phyloP scores from a whole-genome alignment of 2,888 invertebrate genomes.

The Tinea trinotella region DNA sequence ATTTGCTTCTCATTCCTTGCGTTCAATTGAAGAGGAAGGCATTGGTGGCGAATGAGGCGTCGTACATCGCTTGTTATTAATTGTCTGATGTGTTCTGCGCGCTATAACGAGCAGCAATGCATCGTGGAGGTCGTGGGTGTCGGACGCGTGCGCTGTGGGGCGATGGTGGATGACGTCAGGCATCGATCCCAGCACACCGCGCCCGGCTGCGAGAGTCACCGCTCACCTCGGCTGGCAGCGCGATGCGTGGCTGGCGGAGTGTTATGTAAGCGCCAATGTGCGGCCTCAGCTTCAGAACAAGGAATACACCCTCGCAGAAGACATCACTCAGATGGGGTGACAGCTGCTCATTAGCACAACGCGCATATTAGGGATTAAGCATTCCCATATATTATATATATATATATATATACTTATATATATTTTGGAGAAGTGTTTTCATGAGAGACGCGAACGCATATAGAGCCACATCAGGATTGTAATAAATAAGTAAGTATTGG shows the following conservation, averaged over 20 bases:
- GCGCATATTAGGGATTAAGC: neutral
- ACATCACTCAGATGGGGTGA: slow-evolving; percentile 97
- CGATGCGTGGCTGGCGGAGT: neutral
- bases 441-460: slow-evolving; percentile 20
- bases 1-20: no score
- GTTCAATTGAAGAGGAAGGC: no score
- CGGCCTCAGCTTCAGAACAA: slow-evolving; percentile 95
- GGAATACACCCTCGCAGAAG: slow-evolving; percentile 97
- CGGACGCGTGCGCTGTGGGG: slow-evolving; percentile 33
- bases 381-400: neutral
- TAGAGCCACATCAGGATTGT: neutral
- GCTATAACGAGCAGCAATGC: neutral
- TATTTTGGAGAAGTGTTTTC: slow-evolving; percentile 19
- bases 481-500: neutral
- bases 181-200: slow-evolving; percentile 40
- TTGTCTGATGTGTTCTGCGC: neutral
- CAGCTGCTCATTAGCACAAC: slow-evolving; percentile 72
- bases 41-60: neutral
- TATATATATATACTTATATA: neutral
- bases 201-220: neutral
- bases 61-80: neutral
- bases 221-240: neutral
- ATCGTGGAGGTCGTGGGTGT: slow-evolving; percentile 24
- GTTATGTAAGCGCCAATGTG: slow-evolving; percentile 84
- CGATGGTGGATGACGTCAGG: slow-evolving; percentile 54